A percentile compares a stretch with the other conserved stretches of the same genome.
Conservation (phyloP, 1,140 invertebrate species). For the Ceratina japonica region DNA sequence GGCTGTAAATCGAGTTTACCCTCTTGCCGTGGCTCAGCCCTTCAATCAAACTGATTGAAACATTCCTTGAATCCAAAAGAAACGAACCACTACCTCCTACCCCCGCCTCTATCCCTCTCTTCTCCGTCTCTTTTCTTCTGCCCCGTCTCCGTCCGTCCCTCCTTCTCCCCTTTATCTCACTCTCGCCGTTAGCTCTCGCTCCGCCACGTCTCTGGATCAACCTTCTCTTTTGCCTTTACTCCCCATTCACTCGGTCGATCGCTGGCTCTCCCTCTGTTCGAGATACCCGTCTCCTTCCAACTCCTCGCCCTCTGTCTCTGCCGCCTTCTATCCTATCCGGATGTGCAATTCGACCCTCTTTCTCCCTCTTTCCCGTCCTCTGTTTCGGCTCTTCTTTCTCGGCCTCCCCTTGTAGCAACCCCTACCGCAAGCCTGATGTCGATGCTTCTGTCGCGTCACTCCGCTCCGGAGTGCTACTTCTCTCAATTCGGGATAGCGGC, state of each 20-base stretch:
- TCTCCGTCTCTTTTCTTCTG: conserved; percentile 48
- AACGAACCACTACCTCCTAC: conserved; percentile 73
- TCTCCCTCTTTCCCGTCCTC: not conserved
- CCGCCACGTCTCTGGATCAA: conserved; percentile 31
- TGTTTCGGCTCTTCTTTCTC: conserved; percentile 14
- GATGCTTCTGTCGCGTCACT: conserved; percentile 49
- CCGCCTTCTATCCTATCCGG: conserved; percentile 39
- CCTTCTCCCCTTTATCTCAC: conserved; percentile 46
- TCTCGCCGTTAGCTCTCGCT: not conserved
- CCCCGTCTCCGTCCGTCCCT: conserved; percentile 39
- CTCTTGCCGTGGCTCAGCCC: conserved; percentile 79
- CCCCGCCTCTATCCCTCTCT: conserved; percentile 31
- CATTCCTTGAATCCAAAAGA: conserved; percentile 81
- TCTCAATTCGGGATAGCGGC: conserved; percentile 38
- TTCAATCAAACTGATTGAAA: conserved; percentile 81
- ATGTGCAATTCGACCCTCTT: conserved; percentile 27
- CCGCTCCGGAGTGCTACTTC: conserved; percentile 43
- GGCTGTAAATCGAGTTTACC: conserved; percentile 80
- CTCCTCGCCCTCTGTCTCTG: conserved; percentile 36
- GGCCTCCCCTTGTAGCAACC: conserved; percentile 6
- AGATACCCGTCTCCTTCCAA: conserved; percentile 19
- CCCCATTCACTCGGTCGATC: conserved; percentile 32
- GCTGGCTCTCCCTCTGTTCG: conserved; percentile 12
- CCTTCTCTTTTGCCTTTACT: conserved; percentile 41
- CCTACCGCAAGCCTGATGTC: conserved; percentile 42